Conservation (phyloP, 2,113 vertebrate genomes). For the Meleagris gallopavo region DNA sequence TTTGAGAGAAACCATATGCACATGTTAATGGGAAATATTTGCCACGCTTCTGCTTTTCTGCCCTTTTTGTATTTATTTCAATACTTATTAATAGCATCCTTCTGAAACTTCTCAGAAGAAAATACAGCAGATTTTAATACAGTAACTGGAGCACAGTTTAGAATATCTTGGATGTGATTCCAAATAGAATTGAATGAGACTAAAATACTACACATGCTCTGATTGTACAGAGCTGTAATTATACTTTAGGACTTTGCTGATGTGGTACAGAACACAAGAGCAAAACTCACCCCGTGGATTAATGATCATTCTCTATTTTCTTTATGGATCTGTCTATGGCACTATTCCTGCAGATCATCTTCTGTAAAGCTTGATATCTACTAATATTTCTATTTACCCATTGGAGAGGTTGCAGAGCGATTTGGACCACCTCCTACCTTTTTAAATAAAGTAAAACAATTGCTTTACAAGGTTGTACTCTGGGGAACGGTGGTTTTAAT, state of each 20-base stretch:
- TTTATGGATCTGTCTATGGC: neutral
- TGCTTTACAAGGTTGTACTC: neutral
- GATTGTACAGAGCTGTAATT: neutral
- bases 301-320: neutral
- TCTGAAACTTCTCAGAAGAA: neutral
- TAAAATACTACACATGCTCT: neutral
- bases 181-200: neutral
- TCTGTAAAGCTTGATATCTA: neutral
- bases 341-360: neutral
- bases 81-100: constrained; percentile 30
- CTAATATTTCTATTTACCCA: neutral
- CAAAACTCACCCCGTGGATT: neutral
- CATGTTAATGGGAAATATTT: constrained; percentile 41
- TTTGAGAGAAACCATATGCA: constrained; percentile 38
- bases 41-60: constrained; percentile 34
- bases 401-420: neutral
- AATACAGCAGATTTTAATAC: neutral
- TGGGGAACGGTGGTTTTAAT: neutral
- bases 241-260: neutral
- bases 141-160: neutral
- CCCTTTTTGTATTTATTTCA: constrained; percentile 41
- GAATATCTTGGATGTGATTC: constrained; percentile 16
- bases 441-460: neutral
- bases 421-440: neutral
- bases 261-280: neutral